Evolutionary conservation across 2,797 vertebrate genomes (phyloP).

Genomic region (Enteromius fasciolatus): DNA sequence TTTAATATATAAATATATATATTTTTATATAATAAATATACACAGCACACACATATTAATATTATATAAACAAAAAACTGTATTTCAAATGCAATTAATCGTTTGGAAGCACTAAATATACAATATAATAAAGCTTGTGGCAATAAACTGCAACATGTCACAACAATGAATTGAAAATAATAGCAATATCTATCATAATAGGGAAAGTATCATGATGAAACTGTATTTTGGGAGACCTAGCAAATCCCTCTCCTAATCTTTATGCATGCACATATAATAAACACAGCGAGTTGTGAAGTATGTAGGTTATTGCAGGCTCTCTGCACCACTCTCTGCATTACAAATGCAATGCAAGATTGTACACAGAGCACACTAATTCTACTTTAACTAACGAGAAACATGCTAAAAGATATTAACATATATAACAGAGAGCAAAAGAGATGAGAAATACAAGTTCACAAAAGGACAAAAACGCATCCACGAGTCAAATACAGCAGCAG

Average conservation of each 20-base stretch:
- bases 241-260: slow-evolving; percentile 27
- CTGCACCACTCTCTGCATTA: slow-evolving; percentile 75
- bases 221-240: slow-evolving; percentile 13
- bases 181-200: neutral
- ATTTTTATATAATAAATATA: too few species aligned
- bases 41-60: too few species aligned
- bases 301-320: slow-evolving; percentile 76
- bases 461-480: neutral
- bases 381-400: slow-evolving; percentile 24
- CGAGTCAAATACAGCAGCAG: neutral
- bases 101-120: too few species aligned
- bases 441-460: neutral
- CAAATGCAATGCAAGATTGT: slow-evolving; percentile 69
- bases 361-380: neutral
- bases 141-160: neutral
- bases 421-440: slow-evolving; percentile 32
- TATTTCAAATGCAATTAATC: too few species aligned
- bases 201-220: neutral
- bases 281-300: slow-evolving; percentile 60
- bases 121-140: too few species aligned
- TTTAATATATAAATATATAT: too few species aligned
- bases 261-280: slow-evolving; percentile 63
- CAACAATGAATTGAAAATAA: neutral
- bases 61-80: too few species aligned
- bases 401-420: slow-evolving; percentile 44